Conservation (phyloP, 1,140 invertebrate genomes). For the Xylocopa sonorina region DNA sequence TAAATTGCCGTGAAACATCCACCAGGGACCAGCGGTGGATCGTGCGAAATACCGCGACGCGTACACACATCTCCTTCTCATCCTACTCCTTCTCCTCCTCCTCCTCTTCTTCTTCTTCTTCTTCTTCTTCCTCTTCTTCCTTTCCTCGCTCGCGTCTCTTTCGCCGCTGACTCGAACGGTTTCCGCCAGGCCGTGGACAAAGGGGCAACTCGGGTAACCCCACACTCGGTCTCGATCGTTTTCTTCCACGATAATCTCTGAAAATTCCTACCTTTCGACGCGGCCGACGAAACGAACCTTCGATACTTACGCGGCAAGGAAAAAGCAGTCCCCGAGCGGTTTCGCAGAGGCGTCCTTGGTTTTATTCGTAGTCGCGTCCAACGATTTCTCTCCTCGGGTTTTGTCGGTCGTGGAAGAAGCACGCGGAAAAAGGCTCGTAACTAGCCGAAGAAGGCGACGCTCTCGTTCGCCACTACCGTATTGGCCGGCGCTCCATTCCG, state of each 20-base stretch:
- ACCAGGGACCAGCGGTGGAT: neutral
- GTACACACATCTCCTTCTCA: too few species aligned
- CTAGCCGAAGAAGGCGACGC: too few species aligned
- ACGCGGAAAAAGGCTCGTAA: neutral
- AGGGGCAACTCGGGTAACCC: neutral
- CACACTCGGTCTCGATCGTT: neutral
- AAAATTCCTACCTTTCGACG: conserved; percentile 14
- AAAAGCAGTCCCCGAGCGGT: conserved; percentile 12
- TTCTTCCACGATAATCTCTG: conserved; percentile 9
- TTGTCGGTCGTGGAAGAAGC: neutral
- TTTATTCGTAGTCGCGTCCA: conserved; percentile 1
- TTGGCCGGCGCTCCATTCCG: neutral
- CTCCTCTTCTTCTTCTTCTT: neutral
- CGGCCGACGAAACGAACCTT: neutral
- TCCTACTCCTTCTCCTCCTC: neutral
- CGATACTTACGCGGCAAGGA: conserved; percentile 7
- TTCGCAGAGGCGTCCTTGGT: conserved; percentile 12
- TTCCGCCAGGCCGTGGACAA: neutral
- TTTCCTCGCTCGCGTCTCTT: neutral
- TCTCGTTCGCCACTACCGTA: neutral
- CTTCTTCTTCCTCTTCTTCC: neutral
- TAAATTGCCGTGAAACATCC: conserved; percentile 44
- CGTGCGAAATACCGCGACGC: neutral
- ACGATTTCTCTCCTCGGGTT: neutral
- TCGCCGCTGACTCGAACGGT: neutral